These are phyloP conservation scores for Montipora foliosa DNA, from an alignment of 64 coral and sea anemone species.

Conservation along the genomic window DNA sequence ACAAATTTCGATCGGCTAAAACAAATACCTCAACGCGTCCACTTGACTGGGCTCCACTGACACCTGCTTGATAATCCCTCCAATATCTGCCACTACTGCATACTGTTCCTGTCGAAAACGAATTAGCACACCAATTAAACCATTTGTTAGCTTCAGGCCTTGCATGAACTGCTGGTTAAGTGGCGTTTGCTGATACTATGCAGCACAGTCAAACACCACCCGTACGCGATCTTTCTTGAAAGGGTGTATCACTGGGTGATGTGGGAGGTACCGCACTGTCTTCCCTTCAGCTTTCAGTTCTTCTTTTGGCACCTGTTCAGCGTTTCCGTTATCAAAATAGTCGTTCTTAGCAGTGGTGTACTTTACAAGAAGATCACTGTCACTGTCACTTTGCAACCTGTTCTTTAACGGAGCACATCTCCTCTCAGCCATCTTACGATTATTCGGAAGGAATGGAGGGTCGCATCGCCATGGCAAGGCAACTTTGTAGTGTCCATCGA, in stretches of 20 bases:
- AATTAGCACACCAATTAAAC: too few species aligned
- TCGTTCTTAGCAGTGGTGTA: constrained; percentile 37
- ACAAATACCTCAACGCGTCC: too few species aligned
- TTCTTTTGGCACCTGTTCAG: constrained; percentile 39
- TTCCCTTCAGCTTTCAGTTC: background rate
- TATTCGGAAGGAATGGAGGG: constrained; percentile 58
- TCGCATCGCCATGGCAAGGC: constrained; percentile 38
- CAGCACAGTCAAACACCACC: constrained; percentile 57
- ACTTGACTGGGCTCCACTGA: too few species aligned
- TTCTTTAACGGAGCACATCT: constrained; percentile 45
- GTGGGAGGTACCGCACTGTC: constrained; percentile 46
- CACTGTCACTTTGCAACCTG: constrained; percentile 9
- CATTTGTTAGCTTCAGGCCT: background rate
- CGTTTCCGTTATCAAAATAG: constrained; percentile 42
- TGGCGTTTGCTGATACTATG: constrained; percentile 4
- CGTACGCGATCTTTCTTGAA: constrained; percentile 40
- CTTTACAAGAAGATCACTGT: constrained; percentile 23
- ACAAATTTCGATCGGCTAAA: too few species aligned
- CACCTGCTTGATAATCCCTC: too few species aligned
- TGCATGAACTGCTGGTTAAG: constrained; percentile 40
- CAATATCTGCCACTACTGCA: too few species aligned
- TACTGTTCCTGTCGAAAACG: too few species aligned
- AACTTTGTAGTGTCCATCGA: constrained; percentile 59
- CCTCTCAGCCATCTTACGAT: constrained; percentile 36
- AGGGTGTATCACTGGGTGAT: constrained; percentile 55